These are phyloP conservation scores for Glyptemys insculpta DNA, from an alignment of 2,797 vertebrate genomes.

Conservation along the genomic window DNA sequence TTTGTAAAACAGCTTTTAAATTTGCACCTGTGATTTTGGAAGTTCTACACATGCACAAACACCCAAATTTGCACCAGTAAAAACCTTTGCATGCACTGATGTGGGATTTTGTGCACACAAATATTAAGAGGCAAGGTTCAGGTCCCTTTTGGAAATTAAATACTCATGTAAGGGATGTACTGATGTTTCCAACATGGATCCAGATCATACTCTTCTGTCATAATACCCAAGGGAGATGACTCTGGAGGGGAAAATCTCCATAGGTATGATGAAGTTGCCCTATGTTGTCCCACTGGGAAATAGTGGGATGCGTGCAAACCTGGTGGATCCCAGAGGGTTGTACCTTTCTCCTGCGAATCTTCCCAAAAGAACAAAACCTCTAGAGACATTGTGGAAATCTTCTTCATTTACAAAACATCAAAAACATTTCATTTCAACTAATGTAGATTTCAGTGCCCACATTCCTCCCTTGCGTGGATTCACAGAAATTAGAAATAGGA, in stretches of 20 bases:
- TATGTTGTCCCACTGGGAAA: not conserved
- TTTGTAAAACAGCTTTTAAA: not conserved
- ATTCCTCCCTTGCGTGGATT: not conserved
- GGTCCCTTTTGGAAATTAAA: not conserved
- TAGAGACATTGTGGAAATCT: not conserved
- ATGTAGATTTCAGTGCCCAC: not conserved
- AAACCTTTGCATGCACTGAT: not conserved
- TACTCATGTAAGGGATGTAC: not conserved
- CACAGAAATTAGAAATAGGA: not conserved
- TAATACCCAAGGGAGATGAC: not conserved
- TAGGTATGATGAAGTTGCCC: not conserved
- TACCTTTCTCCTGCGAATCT: not conserved
- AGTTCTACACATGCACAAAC: not conserved
- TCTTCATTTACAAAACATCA: not conserved
- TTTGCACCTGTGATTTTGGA: not conserved
- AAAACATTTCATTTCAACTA: not conserved
- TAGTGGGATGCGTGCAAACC: not conserved
- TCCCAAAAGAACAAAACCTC: not conserved
- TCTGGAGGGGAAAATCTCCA: not conserved
- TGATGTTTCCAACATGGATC: not conserved
- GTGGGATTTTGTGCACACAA: not conserved
- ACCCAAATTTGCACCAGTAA: not conserved
- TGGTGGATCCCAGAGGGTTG: not conserved
- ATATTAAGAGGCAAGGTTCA: not conserved
- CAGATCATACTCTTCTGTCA: not conserved